Base-by-base conservation (phyloP, 2,888 invertebrate genomes). In the Chrysodeixis includens region DNA sequence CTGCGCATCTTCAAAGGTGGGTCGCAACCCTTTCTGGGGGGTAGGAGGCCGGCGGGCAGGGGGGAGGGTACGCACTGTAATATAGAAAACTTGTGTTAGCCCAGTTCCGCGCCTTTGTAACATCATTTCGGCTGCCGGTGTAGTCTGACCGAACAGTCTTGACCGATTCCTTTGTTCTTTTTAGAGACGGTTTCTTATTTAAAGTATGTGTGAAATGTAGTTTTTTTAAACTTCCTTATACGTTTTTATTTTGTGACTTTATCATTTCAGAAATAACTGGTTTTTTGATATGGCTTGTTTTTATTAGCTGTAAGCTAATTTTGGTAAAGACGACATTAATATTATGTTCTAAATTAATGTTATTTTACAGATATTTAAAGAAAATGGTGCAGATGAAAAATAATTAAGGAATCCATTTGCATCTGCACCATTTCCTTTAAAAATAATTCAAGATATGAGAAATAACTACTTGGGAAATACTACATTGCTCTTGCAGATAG, bases 31-130 rank as follows among this genome's bases (percentile, higher is more conserved):
- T 94, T 93, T 81, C 82, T 81, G 77, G 71, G 78, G 76, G 81
- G 80, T 61, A 68, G 54, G 69, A 78, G 79, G 62, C 68, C 56
- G 70, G 78, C 78, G 77, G 74, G 56, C 61, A 69, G 59, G 60
- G 74, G 73, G 69, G 83, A 82, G 85, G 90, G 90, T 89, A 93
- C 93, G 93, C 92, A 93, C 93, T 86, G 94, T 92, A 93, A 94
- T 94, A 94, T 94, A 95, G 95, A 94, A 95, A 94, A 95, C 94
- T 95, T 94, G 94, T 95, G 94, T 95, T 95, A 95, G 94, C 95
- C 95, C 94, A 94, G 94, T 94, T 94, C 93, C 93, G 90, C 90
- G 93, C 93, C 93, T 95, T 95, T 95, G 95, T 95, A 94, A 94
- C 94, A 94, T 94, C 94, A 95, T 95, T 95, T 94, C 90, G 93